These are phyloP conservation scores for Drosophila multiciliata DNA, from an alignment of 2,888 invertebrate species.

Conservation along the genomic window DNA sequence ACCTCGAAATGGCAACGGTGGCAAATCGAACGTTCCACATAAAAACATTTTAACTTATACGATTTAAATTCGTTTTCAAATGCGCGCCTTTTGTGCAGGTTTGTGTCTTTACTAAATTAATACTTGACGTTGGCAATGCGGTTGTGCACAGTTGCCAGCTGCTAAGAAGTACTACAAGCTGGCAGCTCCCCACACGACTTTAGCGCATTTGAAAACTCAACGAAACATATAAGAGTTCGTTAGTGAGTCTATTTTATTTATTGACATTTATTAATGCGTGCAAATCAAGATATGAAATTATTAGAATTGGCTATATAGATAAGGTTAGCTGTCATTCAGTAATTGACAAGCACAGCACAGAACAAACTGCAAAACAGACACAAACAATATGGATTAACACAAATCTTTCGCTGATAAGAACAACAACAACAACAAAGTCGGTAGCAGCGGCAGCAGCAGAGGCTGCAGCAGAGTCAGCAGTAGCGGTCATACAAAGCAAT, in stretches of 20 bases:
- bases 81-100: conserved; percentile 21
- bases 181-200: conserved; percentile 16
- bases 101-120: conserved; percentile 25
- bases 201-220: conserved; percentile 31
- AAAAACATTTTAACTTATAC: neutral
- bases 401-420: conserved; percentile 55
- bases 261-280: neutral
- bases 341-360: conserved; percentile 28
- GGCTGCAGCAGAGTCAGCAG: conserved; percentile 15
- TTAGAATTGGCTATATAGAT: conserved; percentile 40
- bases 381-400: conserved; percentile 24
- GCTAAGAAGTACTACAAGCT: neutral
- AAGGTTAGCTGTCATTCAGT: conserved; percentile 46
- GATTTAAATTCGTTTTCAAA: conserved; percentile 22
- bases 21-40: conserved; percentile 31
- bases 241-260: neutral
- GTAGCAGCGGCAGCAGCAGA: conserved; percentile 16
- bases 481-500: conserved; percentile 59
- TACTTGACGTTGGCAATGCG: conserved; percentile 7
- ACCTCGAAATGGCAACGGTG: conserved; percentile 41
- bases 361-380: conserved; percentile 5
- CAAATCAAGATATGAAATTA: conserved; percentile 47
- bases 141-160: neutral
- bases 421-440: conserved; percentile 21
- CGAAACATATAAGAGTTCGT: conserved; percentile 20